Evolutionary conservation across 1,140 invertebrate genomes (phyloP).

Genomic region (Drosophila asahinai): DNA sequence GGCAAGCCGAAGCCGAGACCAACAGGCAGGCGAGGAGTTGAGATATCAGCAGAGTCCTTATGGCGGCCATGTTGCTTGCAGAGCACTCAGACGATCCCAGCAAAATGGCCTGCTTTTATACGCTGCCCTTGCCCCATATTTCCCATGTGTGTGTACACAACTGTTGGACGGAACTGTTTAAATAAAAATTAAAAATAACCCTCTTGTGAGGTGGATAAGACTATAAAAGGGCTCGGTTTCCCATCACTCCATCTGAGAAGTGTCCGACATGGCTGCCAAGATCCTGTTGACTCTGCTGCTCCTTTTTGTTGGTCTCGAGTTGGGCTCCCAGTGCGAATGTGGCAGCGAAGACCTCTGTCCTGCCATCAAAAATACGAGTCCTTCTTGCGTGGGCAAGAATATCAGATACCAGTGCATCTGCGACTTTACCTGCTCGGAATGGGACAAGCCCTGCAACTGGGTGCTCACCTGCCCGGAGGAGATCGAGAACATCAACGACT

Average conservation of each 20-base stretch:
- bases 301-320: not conserved
- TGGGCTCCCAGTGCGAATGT: not conserved
- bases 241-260: conserved; percentile 9
- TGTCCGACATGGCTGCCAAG: conserved; percentile 18
- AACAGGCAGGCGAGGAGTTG: not conserved
- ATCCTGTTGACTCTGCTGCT: conserved; percentile 28
- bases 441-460: conserved; percentile 54
- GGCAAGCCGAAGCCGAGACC: not conserved
- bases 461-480: conserved; percentile 22
- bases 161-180: conserved; percentile 16
- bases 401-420: conserved; percentile 35
- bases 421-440: conserved; percentile 48
- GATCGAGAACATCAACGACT: conserved; percentile 8
- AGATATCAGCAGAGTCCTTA: conserved; percentile 14
- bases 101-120: conserved; percentile 24
- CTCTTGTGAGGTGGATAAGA: not conserved
- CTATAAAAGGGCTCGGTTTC: conserved; percentile 23
- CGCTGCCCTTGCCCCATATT: not conserved
- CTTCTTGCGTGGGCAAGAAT: not conserved
- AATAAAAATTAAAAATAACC: conserved; percentile 22
- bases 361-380: not conserved
- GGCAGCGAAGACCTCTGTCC: conserved; percentile 1
- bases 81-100: not conserved
- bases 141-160: conserved; percentile 23
- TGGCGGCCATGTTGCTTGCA: conserved; percentile 12